Percentiles rank a stretch among this genome's conserved stretches.
Evolutionary conservation across 2,888 invertebrate species (phyloP).

Genomic region (Hymenopus coronatus): DNA sequence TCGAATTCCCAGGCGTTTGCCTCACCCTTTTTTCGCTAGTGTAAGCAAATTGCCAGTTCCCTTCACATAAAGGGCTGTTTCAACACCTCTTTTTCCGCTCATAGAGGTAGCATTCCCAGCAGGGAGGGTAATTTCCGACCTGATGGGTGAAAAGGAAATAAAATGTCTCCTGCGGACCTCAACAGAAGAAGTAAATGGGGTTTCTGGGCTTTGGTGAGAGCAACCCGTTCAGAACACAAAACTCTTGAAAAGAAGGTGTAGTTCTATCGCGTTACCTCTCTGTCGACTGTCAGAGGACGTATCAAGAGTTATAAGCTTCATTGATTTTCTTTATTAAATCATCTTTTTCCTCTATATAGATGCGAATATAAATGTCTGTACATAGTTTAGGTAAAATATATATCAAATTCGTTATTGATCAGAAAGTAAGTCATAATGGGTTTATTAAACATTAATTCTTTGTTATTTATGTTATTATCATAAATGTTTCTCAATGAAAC

Average conservation of each 20-base stretch:
- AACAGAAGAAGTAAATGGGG: neutral
- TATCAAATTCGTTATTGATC: too few relatives aligned
- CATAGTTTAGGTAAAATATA: too few relatives aligned
- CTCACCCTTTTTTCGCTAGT: neutral
- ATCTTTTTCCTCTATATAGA: too few relatives aligned
- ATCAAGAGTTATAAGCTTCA: neutral
- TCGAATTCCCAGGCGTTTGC: too few relatives aligned
- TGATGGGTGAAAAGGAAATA: neutral
- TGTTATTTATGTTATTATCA: too few relatives aligned
- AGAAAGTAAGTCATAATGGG: too few relatives aligned
- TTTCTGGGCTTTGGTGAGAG: neutral
- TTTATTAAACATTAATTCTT: too few relatives aligned
- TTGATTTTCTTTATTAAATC: neutral
- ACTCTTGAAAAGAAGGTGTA: neutral
- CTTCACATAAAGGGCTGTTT: neutral
- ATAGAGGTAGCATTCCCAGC: neutral
- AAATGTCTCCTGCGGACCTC: neutral
- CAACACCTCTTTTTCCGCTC: neutral
- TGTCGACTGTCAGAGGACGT: neutral
- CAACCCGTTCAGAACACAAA: neutral
- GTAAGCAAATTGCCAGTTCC: neutral
- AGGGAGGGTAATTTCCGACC: neutral
- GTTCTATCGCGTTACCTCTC: neutral
- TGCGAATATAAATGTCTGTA: too few relatives aligned
- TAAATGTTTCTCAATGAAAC: too few relatives aligned